Conservation (phyloP, 2,888 invertebrate genomes). For the Criorhina ranunculi region DNA sequence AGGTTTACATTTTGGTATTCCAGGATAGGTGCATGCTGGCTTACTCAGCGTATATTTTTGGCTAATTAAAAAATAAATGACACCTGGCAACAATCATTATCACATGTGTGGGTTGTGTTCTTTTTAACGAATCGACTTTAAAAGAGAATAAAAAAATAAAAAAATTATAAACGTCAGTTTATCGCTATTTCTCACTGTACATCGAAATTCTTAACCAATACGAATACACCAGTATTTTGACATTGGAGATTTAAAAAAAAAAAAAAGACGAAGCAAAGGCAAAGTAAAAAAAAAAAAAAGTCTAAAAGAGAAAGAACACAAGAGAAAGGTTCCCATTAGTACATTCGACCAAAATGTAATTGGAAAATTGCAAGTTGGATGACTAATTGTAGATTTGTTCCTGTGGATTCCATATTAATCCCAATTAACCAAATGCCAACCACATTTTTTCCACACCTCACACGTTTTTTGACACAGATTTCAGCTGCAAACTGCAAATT, state of each 20-base stretch:
- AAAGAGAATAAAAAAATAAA: constrained; percentile 36
- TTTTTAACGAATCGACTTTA: constrained; percentile 17
- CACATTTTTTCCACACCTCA: neutral
- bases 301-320: constrained; percentile 53
- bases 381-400: constrained; percentile 41
- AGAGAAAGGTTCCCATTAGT: constrained; percentile 60
- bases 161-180: constrained; percentile 56
- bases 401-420: neutral
- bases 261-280: constrained; percentile 38
- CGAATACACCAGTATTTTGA: constrained; percentile 52
- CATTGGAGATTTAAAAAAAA: constrained; percentile 44
- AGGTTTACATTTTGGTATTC: too few species aligned
- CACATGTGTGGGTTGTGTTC: constrained; percentile 30
- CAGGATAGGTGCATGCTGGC: too few species aligned
- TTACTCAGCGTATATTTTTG: too few species aligned
- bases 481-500: constrained; percentile 24
- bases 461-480: neutral
- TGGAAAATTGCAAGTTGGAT: constrained; percentile 58
- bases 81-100: constrained; percentile 32
- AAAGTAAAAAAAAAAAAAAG: constrained; percentile 31
- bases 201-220: constrained; percentile 41
- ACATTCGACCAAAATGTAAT: constrained; percentile 49
- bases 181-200: constrained; percentile 18
- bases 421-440: neutral
- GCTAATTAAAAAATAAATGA: too few species aligned